phyloP scores from a whole-genome alignment of 2,888 invertebrate genomes.

The Zonitis immaculata region DNA sequence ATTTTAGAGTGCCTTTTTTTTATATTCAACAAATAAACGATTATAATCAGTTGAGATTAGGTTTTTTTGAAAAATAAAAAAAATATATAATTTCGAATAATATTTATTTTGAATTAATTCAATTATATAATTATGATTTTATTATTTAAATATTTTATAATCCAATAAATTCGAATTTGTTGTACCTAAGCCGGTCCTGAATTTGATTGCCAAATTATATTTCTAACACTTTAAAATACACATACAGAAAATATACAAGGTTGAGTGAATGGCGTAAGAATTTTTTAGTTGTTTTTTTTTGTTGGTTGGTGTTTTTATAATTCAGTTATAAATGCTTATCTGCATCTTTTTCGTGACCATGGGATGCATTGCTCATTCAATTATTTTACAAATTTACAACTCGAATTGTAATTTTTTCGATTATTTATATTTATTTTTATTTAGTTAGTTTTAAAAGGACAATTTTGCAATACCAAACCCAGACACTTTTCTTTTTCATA shows the following conservation, averaged over 20 bases:
- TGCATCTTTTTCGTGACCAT: conserved; percentile 22
- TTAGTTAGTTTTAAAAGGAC: too few relatives aligned
- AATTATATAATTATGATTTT: background rate
- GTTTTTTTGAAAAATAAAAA: background rate
- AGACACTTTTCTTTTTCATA: too few relatives aligned
- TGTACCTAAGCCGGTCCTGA: background rate
- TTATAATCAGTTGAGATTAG: too few relatives aligned
- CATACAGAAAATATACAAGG: conserved; percentile 13
- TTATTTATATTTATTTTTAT: too few relatives aligned
- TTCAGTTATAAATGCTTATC: conserved; percentile 11
- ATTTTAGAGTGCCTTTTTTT: background rate
- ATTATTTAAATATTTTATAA: background rate
- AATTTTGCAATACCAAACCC: too few relatives aligned
- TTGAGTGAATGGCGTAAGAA: conserved; percentile 21
- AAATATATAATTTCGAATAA: too few relatives aligned
- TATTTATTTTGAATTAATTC: background rate
- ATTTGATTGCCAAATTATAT: background rate
- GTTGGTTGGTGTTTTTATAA: too few relatives aligned
- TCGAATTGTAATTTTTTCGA: background rate
- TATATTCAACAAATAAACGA: too few relatives aligned
- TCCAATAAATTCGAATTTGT: too few relatives aligned
- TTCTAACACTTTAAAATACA: background rate
- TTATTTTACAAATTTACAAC: conserved; percentile 8
- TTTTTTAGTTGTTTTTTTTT: too few relatives aligned
- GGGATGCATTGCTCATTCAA: conserved; percentile 15